Conservation (phyloP, 1,140 invertebrate genomes). For the Ips typographus region DNA sequence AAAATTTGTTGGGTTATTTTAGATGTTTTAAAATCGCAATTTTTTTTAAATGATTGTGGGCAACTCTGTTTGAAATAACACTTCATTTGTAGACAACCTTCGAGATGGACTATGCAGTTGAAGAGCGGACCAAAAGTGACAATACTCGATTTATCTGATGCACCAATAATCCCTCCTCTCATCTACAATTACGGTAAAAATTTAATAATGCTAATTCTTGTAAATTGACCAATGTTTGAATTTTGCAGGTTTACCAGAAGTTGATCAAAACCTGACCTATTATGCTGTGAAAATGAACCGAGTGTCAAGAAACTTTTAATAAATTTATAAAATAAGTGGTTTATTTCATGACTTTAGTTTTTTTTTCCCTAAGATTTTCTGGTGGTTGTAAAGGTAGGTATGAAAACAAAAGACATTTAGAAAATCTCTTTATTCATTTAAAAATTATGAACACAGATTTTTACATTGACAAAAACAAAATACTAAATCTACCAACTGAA, state of each 20-base stretch:
- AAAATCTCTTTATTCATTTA: constrained; percentile 28
- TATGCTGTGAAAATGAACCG: background rate
- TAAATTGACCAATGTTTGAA: background rate
- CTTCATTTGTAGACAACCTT: constrained; percentile 1
- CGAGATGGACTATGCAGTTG: constrained; percentile 21
- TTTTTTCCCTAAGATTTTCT: background rate
- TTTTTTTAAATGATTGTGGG: no score
- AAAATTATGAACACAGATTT: constrained; percentile 35
- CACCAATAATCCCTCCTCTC: constrained; percentile 21
- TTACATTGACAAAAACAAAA: constrained; percentile 23
- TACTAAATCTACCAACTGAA: constrained; percentile 9
- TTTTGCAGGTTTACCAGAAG: background rate
- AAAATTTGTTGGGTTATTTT: no score
- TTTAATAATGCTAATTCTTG: background rate
- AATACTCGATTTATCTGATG: constrained; percentile 11
- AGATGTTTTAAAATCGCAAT: no score
- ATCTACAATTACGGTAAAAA: constrained; percentile 33
- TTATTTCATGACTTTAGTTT: background rate
- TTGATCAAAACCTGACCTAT: background rate
- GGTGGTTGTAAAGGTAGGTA: background rate
- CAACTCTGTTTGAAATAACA: no score
- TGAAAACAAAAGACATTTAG: constrained; percentile 5
- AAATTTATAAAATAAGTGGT: background rate
- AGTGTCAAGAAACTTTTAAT: background rate
- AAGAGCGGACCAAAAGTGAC: constrained; percentile 11